A percentile compares a stretch with the other conserved stretches of the same genome.
phyloP scores from a whole-genome alignment of 2,888 invertebrate genomes.

The Halocaridina rubra region DNA sequence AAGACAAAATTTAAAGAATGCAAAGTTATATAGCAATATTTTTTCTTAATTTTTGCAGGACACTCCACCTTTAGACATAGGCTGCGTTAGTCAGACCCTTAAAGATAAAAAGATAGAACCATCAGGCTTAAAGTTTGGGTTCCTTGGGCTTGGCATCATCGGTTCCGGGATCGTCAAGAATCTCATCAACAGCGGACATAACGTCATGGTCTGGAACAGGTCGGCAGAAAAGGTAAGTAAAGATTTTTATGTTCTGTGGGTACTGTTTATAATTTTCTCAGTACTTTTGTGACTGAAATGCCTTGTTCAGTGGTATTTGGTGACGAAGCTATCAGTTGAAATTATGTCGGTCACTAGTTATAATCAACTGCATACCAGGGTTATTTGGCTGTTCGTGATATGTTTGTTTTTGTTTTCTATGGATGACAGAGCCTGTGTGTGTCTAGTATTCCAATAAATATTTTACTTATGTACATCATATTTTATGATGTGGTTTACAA shows the following conservation, averaged over 20 bases:
- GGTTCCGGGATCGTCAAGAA: slow-evolving; percentile 95
- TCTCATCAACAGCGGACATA: slow-evolving; percentile 91
- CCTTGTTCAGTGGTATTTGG: too few species aligned
- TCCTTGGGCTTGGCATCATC: slow-evolving; percentile 95
- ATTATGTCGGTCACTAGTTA: neutral
- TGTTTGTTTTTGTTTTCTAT: too few species aligned
- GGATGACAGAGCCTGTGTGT: too few species aligned
- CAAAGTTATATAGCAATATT: too few species aligned
- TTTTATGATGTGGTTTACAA: too few species aligned
- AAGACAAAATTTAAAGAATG: too few species aligned
- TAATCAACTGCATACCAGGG: too few species aligned
- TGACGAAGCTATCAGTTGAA: neutral
- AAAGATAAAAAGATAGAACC: slow-evolving; percentile 88
- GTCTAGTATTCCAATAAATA: too few species aligned
- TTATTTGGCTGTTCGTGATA: too few species aligned
- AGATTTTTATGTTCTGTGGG: slow-evolving; percentile 7
- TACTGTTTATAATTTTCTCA: too few species aligned
- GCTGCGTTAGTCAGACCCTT: slow-evolving; percentile 80
- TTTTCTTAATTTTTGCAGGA: slow-evolving; percentile 71
- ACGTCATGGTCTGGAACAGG: slow-evolving; percentile 93
- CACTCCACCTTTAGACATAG: slow-evolving; percentile 81
- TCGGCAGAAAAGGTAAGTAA: slow-evolving; percentile 86
- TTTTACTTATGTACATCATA: too few species aligned
- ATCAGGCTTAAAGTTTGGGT: slow-evolving; percentile 89
- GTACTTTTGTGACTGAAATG: too few species aligned